phyloP scores from a whole-genome alignment of 2,888 invertebrate genomes.

The Camponotus fellah region DNA sequence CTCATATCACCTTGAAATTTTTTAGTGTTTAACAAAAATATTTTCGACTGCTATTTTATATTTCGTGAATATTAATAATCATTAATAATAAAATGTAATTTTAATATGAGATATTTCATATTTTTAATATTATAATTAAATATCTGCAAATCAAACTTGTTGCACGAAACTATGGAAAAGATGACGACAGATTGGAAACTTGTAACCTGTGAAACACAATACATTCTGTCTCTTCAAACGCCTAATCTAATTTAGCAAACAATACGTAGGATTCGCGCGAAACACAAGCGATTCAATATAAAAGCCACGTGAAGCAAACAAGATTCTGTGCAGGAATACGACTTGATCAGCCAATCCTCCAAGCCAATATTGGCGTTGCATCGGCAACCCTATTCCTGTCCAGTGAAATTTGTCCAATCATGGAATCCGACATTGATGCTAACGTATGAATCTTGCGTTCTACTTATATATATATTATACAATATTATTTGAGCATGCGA shows the following conservation, averaged over 20 bases:
- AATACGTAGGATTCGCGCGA: constrained; percentile 68
- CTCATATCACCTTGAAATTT: neutral
- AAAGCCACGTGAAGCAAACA: constrained; percentile 74
- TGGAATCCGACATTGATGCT: constrained; percentile 61
- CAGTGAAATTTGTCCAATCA: constrained; percentile 74
- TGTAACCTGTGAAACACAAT: constrained; percentile 38
- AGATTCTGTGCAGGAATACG: constrained; percentile 71
- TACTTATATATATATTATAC: neutral
- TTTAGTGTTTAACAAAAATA: neutral
- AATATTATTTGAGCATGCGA: neutral
- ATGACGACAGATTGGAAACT: constrained; percentile 14
- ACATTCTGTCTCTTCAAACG: constrained; percentile 40
- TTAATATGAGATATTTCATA: neutral
- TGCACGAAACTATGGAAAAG: neutral
- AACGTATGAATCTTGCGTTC: constrained; percentile 49
- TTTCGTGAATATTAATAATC: neutral
- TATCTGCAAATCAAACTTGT: constrained; percentile 7
- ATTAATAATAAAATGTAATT: neutral
- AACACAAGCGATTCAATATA: constrained; percentile 74
- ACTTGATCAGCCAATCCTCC: constrained; percentile 76
- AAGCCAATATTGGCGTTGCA: constrained; percentile 73
- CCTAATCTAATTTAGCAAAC: constrained; percentile 73
- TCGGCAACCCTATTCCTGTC: constrained; percentile 69
- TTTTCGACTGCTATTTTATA: neutral
- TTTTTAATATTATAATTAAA: neutral